Evolutionary conservation across 2,797 vertebrate genomes (phyloP).

Genomic region (Euthynnus affinis): DNA sequence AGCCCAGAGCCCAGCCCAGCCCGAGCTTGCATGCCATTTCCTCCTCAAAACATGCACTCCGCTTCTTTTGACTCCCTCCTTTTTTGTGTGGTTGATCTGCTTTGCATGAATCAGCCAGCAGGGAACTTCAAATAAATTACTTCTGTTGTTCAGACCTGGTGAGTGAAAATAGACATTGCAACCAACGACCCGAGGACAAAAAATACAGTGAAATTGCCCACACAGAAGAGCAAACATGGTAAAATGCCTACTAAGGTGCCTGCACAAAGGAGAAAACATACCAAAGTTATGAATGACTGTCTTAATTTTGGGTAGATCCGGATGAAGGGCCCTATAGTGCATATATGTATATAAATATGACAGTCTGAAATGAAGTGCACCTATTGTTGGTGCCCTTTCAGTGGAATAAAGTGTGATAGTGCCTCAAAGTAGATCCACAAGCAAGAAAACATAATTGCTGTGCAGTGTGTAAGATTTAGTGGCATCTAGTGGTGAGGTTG

Average conservation of each 20-base stretch:
- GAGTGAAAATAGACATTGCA: neutral
- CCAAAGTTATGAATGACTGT: too few species aligned
- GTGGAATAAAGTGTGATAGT: too few species aligned
- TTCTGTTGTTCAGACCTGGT: too few species aligned
- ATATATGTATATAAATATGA: neutral
- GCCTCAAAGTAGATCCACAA: too few species aligned
- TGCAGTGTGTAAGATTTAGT: too few species aligned
- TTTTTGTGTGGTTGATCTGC: neutral
- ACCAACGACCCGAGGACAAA: too few species aligned
- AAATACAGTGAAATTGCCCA: too few species aligned
- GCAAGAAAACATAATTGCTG: too few species aligned
- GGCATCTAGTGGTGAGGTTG: too few species aligned
- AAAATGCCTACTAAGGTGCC: too few species aligned
- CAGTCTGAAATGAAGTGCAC: neutral
- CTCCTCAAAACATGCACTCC: conserved; percentile 36
- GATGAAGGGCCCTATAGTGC: neutral
- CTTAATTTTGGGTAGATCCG: too few species aligned
- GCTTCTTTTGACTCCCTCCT: conserved; percentile 3
- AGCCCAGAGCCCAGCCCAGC: conserved; percentile 5
- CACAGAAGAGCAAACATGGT: neutral
- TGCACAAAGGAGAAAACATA: too few species aligned
- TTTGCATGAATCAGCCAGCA: conserved; percentile 17
- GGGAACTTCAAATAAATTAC: neutral
- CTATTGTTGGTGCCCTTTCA: neutral
- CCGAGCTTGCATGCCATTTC: conserved; percentile 56